Conservation (phyloP, 2,113 vertebrate genomes). For the Scophthalmus maximus region DNA sequence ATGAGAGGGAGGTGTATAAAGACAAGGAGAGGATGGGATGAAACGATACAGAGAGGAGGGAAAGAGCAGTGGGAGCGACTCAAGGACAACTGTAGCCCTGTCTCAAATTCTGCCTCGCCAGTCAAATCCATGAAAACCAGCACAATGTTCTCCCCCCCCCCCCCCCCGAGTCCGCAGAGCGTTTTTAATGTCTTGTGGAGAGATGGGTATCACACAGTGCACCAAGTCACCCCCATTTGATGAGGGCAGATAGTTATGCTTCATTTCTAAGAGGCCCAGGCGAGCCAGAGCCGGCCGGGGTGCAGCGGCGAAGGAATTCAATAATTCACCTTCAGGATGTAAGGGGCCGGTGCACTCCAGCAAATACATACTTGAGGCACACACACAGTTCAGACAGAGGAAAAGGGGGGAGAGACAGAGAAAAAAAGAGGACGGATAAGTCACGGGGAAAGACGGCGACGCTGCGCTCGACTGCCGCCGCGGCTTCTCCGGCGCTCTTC, state of each 20-base stretch:
- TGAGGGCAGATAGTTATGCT: conserved; percentile 65
- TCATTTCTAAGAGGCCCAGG: conserved; percentile 51
- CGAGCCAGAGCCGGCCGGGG: conserved; percentile 35
- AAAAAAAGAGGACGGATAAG: conserved; percentile 38
- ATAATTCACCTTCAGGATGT: conserved; percentile 65
- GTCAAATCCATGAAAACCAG: conserved; percentile 67
- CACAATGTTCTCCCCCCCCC: conserved; percentile 57
- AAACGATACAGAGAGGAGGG: conserved; percentile 27
- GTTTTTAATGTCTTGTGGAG: conserved; percentile 70
- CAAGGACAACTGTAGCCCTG: conserved; percentile 59
- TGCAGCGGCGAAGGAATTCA: conserved; percentile 64
- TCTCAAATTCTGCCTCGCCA: conserved; percentile 75
- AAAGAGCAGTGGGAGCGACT: conserved; percentile 36
- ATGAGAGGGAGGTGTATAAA: conserved; percentile 16
- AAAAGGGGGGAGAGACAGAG: background rate
- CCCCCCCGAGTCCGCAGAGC: conserved; percentile 39
- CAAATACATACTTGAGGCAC: conserved; percentile 58
- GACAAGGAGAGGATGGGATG: conserved; percentile 16
- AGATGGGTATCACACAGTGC: conserved; percentile 70
- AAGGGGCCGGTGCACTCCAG: conserved; percentile 49
- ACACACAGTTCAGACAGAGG: conserved; percentile 44
- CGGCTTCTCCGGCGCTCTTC: conserved; percentile 41
- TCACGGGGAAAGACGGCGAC: conserved; percentile 65
- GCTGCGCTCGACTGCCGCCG: conserved; percentile 59
- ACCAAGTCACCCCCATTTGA: conserved; percentile 54